phyloP scores from a whole-genome alignment of 23 tunicate species.

The Trididemnum miniatum region DNA sequence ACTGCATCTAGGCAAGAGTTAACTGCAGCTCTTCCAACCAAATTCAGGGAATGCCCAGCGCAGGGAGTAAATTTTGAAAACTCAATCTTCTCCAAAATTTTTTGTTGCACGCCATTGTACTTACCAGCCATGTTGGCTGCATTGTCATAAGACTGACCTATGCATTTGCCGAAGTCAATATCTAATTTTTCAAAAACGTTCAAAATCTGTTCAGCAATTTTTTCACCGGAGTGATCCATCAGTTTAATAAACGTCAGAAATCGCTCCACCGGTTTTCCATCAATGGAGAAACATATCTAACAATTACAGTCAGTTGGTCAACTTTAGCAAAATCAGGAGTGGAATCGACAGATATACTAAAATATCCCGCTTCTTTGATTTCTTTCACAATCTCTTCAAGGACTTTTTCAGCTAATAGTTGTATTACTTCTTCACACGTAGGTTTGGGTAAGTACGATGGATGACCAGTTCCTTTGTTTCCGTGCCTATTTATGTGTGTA shows the following conservation, averaged over 20 bases:
- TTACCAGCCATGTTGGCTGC: constrained; percentile 34
- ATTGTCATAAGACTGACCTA: constrained; percentile 32
- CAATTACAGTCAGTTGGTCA: constrained; percentile 24
- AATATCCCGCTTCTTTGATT: constrained; percentile 31
- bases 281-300: constrained; percentile 31
- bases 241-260: constrained; percentile 29
- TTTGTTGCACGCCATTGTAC: constrained; percentile 34
- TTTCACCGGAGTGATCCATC: constrained; percentile 24
- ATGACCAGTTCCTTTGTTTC: constrained; percentile 35
- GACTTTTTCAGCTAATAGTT: constrained; percentile 24
- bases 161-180: constrained; percentile 20
- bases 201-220: constrained; percentile 11
- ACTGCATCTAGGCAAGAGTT: constrained; percentile 24
- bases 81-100: background rate
- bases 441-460: constrained; percentile 33
- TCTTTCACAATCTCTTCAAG: constrained; percentile 15
- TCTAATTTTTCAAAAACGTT: constrained; percentile 16
- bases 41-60: constrained; percentile 19
- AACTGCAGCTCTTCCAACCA: constrained; percentile 21
- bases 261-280: constrained; percentile 16
- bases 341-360: constrained; percentile 33
- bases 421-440: constrained; percentile 32
- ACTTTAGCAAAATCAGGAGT: constrained; percentile 18
- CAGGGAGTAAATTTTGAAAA: constrained; percentile 26
- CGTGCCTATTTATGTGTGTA: constrained; percentile 30